These are phyloP conservation scores for Rhorus exstirpatorius DNA, from an alignment of 2,888 invertebrate species.

Conservation along the genomic window DNA sequence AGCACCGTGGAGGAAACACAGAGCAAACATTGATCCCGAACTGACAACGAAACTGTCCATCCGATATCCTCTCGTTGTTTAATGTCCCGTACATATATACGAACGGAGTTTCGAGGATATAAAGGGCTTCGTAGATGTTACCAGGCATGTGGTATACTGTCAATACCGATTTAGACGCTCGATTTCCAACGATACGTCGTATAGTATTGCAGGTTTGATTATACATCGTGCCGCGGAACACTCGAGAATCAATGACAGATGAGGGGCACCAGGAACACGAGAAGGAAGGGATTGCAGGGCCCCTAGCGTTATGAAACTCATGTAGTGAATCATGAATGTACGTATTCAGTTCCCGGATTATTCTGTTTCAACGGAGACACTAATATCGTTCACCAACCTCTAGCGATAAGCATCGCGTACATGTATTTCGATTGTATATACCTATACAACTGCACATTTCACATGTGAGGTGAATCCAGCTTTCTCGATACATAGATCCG, in stretches of 20 bases:
- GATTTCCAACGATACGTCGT: conserved; percentile 26
- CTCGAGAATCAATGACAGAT: conserved; percentile 29
- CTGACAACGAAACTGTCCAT: conserved; percentile 3
- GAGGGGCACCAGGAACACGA: conserved; percentile 22
- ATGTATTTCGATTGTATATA: conserved; percentile 2
- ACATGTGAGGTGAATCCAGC: conserved; percentile 35
- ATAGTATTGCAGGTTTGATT: neutral
- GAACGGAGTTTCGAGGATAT: conserved; percentile 1
- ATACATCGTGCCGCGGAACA: neutral
- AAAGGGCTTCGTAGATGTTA: conserved; percentile 24
- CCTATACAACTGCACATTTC: neutral
- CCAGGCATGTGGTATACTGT: conserved; percentile 29
- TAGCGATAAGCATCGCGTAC: conserved; percentile 7
- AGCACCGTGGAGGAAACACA: neutral
- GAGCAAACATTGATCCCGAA: conserved; percentile 29
- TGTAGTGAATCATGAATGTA: conserved; percentile 50
- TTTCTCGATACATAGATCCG: conserved; percentile 32
- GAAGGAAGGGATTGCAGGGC: conserved; percentile 44
- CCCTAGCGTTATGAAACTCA: conserved; percentile 55
- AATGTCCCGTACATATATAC: neutral
- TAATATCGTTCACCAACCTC: conserved; percentile 34
- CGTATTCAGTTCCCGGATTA: conserved; percentile 51
- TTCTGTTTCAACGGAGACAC: conserved; percentile 43
- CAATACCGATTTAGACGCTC: conserved; percentile 32
- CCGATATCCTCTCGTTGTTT: conserved; percentile 10